These are phyloP conservation scores for Megalops atlanticus DNA, from an alignment of 2,113 vertebrate genomes.

Conservation along the genomic window DNA sequence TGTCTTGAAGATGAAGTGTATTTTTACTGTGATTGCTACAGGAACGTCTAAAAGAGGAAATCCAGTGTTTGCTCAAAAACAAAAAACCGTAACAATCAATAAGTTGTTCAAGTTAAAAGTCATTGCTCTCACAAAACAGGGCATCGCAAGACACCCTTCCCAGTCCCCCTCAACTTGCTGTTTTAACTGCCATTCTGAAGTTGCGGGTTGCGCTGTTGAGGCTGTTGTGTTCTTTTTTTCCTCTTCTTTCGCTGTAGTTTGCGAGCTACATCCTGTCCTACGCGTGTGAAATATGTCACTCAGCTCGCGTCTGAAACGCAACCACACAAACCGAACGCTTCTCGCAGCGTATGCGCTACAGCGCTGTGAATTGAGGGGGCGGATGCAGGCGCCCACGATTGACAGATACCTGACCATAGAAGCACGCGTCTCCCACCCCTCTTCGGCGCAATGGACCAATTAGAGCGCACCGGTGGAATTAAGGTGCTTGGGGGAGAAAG, in stretches of 20 bases:
- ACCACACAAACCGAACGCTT: constrained; percentile 28
- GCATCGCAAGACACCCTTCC: constrained; percentile 46
- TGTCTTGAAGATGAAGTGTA: constrained; percentile 21
- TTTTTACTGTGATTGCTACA: constrained; percentile 10
- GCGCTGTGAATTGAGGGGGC: constrained; percentile 30
- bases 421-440: constrained; percentile 27
- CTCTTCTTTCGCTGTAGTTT: constrained; percentile 11
- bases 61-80: constrained; percentile 30
- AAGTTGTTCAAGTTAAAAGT: constrained; percentile 50
- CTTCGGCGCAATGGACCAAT: constrained; percentile 46
- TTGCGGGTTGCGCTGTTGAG: neutral
- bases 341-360: constrained; percentile 40
- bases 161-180: constrained; percentile 38
- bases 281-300: constrained; percentile 24
- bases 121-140: constrained; percentile 55
- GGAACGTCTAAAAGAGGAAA: constrained; percentile 24
- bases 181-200: constrained; percentile 44
- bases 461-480: neutral
- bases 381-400: constrained; percentile 37
- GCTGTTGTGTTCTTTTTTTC: constrained; percentile 5
- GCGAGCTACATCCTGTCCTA: constrained; percentile 60
- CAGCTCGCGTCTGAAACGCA: neutral
- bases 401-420: constrained; percentile 44
- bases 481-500: constrained; percentile 38
- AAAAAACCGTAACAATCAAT: constrained; percentile 31